phyloP scores from a whole-genome alignment of 2,113 vertebrate species.

The Symphodus melops region DNA sequence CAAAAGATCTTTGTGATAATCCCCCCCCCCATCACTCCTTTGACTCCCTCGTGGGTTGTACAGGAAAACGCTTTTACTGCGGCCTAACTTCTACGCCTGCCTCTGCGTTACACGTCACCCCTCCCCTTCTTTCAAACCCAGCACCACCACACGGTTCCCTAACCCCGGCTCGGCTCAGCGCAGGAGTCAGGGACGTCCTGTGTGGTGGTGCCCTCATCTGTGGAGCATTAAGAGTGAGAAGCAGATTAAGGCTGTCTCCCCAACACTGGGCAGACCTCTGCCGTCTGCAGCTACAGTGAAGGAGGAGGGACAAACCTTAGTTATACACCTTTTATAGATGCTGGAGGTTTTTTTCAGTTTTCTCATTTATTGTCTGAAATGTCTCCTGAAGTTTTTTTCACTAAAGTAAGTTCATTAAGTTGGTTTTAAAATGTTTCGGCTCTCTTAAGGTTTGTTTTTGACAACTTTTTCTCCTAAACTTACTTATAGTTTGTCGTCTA shows the following conservation, averaged over 20 bases:
- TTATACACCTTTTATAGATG: neutral
- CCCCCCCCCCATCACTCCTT: conserved; percentile 31
- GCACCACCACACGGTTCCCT: conserved; percentile 17
- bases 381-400: neutral
- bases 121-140: conserved; percentile 22
- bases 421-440: too few species aligned
- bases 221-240: conserved; percentile 72
- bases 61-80: conserved; percentile 60
- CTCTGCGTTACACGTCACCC: conserved; percentile 11
- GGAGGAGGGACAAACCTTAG: conserved; percentile 9
- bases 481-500: too few species aligned
- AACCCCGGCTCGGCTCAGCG: neutral
- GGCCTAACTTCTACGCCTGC: conserved; percentile 9
- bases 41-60: conserved; percentile 53
- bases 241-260: conserved; percentile 74
- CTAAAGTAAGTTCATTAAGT: too few species aligned
- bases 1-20: conserved; percentile 71
- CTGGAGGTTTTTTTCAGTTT: conserved; percentile 4
- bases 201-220: conserved; percentile 70
- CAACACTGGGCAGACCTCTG: conserved; percentile 68
- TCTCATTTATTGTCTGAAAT: neutral
- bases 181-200: conserved; percentile 43
- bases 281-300: conserved; percentile 28
- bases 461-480: too few species aligned
- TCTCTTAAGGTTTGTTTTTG: too few species aligned